Conservation (phyloP, 2,888 invertebrate species). For the Iselma pallidipennis region DNA sequence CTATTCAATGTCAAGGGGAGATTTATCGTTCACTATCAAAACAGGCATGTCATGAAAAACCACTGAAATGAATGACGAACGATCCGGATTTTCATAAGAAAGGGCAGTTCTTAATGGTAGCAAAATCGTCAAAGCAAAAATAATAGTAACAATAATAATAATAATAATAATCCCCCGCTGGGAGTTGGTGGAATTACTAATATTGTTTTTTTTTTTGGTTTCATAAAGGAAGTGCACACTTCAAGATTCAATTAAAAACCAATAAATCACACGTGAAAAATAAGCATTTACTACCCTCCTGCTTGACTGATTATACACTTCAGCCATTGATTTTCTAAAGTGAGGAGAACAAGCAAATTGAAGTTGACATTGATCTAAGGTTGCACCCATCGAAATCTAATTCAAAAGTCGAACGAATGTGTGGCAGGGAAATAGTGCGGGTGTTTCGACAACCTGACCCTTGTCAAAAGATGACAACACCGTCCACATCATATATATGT, state of each 20-base stretch:
- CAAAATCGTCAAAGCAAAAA: no score
- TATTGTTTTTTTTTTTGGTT: no score
- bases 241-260: not conserved
- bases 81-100: not conserved
- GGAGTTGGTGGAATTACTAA: no score
- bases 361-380: not conserved
- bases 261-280: constrained; percentile 2
- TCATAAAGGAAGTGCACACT: no score
- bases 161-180: no score
- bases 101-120: no score
- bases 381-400: not conserved
- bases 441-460: no score
- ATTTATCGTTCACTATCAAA: not conserved
- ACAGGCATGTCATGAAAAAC: constrained; percentile 1
- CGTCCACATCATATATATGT: not conserved
- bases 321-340: not conserved
- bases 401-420: constrained; percentile 1
- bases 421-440: no score
- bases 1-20: not conserved
- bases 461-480: not conserved
- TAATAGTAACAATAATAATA: no score
- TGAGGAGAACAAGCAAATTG: not conserved
- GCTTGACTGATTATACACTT: not conserved
- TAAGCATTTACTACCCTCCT: no score
- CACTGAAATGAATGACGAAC: constrained; percentile 1